A percentile compares a stretch with the other conserved stretches of the same genome.
These are phyloP conservation scores for Dynastes tityus DNA, from an alignment of 2,888 invertebrate genomes.

Conservation along the genomic window DNA sequence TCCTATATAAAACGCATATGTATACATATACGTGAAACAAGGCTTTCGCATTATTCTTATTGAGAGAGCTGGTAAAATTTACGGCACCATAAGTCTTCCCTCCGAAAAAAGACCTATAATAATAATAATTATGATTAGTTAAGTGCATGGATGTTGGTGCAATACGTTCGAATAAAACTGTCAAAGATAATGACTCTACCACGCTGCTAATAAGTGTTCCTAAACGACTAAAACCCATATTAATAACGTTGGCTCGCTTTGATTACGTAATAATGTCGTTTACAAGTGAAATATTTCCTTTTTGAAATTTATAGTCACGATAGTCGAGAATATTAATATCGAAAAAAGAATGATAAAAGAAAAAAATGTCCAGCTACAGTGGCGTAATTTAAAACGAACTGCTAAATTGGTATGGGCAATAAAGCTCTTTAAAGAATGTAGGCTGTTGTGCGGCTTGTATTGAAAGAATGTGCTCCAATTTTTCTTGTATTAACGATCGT, in stretches of 20 bases:
- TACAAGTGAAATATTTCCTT: background rate
- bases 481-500: no score
- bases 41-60: conserved; percentile 25
- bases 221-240: background rate
- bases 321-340: background rate
- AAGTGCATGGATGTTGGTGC: conserved; percentile 13
- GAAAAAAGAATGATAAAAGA: background rate
- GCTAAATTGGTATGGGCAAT: conserved; percentile 5
- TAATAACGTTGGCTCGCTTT: no score
- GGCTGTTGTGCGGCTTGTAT: no score
- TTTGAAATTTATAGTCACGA: background rate
- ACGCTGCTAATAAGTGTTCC: background rate
- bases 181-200: conserved; percentile 11
- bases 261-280: no score
- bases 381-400: conserved; percentile 3
- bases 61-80: conserved; percentile 15
- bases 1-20: no score
- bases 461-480: no score
- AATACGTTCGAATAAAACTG: conserved; percentile 19
- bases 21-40: background rate
- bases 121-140: conserved; percentile 25
- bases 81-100: background rate
- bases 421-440: background rate
- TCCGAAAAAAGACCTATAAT: background rate
- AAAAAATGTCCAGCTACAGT: background rate